Base-by-base conservation (phyloP, 30 jellyfish, hydroid and myxozoan genomes). In the Aurelia coerulea region DNA sequence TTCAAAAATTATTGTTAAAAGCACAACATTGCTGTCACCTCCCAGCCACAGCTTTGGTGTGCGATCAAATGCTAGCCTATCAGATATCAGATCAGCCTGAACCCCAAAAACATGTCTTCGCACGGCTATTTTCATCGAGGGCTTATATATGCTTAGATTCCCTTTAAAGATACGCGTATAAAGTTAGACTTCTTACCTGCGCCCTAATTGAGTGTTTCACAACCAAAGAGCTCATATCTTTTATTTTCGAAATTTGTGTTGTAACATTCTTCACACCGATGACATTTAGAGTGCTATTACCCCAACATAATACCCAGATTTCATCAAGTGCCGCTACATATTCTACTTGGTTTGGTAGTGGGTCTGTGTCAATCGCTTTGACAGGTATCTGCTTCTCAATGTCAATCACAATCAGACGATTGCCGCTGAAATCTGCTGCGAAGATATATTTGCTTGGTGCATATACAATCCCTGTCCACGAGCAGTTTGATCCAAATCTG, bases 231-330 rank as follows among this genome's bases (percentile, higher is more conserved):
- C 72, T 74, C 62, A 68, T 68, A 50, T 74, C 62, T 15, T 37
- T 49, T 13, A 74, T 33, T 7, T 74, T 23, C 5, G 60, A 41
- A 74, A 74, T 74, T 37, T 32, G 16, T 32, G 85, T 74, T 50
- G 73, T 52, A 53, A 67, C 80, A 2, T 37, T 65, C 14, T 52
- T n/a, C 23, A 11, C 68, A 14, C 92, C 92, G 69, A 83, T 67
- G 33, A 83, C 92, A 62, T 83, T 64, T 35, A 83, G 33, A 1
- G 56, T 8, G 86, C 83, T 83, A 62, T 72, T 64, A 2, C 77
- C 62, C 92, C 92, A 83, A 65, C 92, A 83, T 33, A 52, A 46
- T 29, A 83, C 65, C 92, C 92, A 83, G n/a, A 83, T 85, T 54
- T 83, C 92, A 33, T 83, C 92, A 10, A 83, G 80, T 8, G 87